These are phyloP conservation scores for Oasisia sp. DNA, from an alignment of 2,888 invertebrate species.

Conservation along the genomic window DNA sequence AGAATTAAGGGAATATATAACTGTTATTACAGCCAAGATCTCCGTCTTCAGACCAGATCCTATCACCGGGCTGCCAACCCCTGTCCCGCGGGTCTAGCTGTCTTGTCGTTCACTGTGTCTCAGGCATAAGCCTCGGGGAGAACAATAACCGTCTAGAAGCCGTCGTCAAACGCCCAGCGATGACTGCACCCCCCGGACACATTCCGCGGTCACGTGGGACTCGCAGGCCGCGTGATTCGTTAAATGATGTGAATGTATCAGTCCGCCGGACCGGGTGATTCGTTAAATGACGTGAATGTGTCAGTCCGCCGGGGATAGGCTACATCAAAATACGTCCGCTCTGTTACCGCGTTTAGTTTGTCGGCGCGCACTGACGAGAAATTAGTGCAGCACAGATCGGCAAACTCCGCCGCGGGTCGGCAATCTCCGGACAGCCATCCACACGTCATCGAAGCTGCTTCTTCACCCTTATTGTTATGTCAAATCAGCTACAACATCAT, in stretches of 20 bases:
- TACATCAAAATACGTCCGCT: neutral
- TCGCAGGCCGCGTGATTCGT: neutral
- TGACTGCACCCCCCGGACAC: neutral
- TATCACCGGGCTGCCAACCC: neutral
- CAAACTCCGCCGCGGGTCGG: neutral
- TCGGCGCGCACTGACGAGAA: neutral
- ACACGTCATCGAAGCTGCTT: neutral
- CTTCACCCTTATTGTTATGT: too few relatives aligned
- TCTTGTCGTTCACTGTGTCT: neutral
- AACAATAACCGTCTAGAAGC: neutral
- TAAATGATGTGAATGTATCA: neutral
- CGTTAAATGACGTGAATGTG: neutral
- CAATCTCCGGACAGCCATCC: neutral
- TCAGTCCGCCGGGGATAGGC: neutral
- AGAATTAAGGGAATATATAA: neutral
- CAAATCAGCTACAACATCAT: too few relatives aligned
- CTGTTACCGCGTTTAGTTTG: neutral
- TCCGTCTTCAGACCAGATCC: neutral
- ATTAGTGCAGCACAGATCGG: neutral
- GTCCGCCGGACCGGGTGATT: neutral
- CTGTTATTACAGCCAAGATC: neutral
- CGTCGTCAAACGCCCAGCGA: neutral
- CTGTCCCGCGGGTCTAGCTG: too few relatives aligned
- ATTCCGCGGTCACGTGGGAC: neutral
- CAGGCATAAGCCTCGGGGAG: neutral